A percentile compares a stretch with the other conserved stretches of the same genome.
Evolutionary conservation across 2,113 vertebrate genomes (phyloP).

Genomic region (Erpornis zantholeuca): DNA sequence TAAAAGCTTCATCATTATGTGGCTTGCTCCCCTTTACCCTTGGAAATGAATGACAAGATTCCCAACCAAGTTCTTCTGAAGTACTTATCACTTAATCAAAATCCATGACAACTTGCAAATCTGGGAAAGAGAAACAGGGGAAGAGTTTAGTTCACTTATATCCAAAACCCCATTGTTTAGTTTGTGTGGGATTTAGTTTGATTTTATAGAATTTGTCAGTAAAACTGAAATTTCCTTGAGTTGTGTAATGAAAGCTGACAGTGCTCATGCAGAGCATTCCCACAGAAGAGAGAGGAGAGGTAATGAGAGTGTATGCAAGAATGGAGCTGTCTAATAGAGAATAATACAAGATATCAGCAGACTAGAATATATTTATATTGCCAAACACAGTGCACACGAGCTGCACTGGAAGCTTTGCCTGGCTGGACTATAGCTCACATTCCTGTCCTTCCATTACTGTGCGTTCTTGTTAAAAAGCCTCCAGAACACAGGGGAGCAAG

Average conservation of each 20-base stretch:
- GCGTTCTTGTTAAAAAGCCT: not conserved
- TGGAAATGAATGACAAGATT: not conserved
- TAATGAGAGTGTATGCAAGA: not conserved
- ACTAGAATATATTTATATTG: not conserved
- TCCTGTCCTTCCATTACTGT: accelerated
- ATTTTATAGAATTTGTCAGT: not conserved
- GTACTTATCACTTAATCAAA: not conserved
- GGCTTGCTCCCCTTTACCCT: not conserved
- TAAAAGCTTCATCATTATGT: not conserved
- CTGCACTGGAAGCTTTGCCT: not conserved
- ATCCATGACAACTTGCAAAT: not conserved
- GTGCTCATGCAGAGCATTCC: not conserved
- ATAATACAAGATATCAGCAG: not conserved
- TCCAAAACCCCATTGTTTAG: not conserved
- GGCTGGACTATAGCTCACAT: not conserved
- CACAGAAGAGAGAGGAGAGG: not conserved
- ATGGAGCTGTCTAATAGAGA: not conserved
- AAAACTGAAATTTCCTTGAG: not conserved
- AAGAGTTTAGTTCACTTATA: not conserved
- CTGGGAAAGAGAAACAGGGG: not conserved
- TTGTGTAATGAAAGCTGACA: not conserved
- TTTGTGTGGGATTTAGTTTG: not conserved
- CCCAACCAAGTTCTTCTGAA: not conserved
- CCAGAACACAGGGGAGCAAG: not conserved
- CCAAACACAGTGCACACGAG: not conserved